phyloP scores from a whole-genome alignment of 2,888 invertebrate species.

The Lottia gigantea region DNA sequence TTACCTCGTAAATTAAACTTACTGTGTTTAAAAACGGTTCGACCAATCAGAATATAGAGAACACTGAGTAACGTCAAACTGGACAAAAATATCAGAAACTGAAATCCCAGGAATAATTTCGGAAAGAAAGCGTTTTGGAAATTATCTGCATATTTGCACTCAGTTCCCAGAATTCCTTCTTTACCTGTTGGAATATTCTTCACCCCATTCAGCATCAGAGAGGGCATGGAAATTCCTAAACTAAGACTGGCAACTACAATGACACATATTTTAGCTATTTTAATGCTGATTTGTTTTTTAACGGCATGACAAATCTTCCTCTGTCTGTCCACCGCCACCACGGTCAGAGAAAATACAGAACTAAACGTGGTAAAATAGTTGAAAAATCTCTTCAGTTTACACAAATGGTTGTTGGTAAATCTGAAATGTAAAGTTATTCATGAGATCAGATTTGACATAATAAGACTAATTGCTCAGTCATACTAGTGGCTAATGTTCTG shows the following conservation, averaged over 20 bases:
- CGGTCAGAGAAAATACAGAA: neutral
- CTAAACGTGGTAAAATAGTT: neutral
- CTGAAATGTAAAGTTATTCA: neutral
- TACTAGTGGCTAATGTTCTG: no score
- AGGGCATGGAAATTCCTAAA: neutral
- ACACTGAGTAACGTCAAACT: neutral
- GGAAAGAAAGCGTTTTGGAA: neutral
- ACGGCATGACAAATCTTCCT: neutral
- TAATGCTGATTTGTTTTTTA: neutral
- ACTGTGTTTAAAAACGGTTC: neutral
- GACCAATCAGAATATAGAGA: neutral
- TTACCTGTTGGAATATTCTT: neutral
- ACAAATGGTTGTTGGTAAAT: neutral
- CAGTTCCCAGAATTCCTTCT: neutral
- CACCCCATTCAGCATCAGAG: neutral
- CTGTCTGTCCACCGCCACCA: neutral
- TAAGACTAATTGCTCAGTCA: no score
- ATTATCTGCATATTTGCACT: neutral
- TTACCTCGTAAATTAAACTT: neutral
- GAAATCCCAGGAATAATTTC: neutral
- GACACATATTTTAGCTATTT: neutral
- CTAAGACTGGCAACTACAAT: neutral
- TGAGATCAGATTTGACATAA: no score
- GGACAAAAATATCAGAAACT: neutral
- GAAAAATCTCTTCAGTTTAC: slow-evolving; percentile 1